phyloP scores from a whole-genome alignment of 2,888 invertebrate genomes.

The Noctua janthina region DNA sequence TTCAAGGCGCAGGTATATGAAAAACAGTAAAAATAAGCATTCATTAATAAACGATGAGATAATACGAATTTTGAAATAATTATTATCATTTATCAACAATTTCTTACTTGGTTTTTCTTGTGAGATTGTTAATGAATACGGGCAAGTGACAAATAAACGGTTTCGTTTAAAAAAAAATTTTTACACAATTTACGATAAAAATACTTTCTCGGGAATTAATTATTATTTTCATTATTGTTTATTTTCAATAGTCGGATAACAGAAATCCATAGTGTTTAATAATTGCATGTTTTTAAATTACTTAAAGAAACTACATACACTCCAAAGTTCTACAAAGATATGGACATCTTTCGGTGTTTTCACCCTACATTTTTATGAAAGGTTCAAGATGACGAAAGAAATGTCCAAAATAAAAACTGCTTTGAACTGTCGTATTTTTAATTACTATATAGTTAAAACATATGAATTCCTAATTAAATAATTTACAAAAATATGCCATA shows the following conservation, averaged over 20 bases:
- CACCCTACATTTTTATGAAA: neutral
- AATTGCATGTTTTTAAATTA: neutral
- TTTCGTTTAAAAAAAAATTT: neutral
- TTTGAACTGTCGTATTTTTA: neutral
- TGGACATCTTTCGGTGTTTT: conserved; percentile 2
- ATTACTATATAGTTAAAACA: neutral
- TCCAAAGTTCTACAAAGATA: neutral
- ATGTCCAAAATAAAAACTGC: neutral
- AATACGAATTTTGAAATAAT: neutral
- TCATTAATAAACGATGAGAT: conserved; percentile 1
- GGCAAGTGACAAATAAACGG: neutral
- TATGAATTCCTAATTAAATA: neutral
- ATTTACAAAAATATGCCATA: neutral
- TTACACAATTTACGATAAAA: neutral
- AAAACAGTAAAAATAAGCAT: neutral
- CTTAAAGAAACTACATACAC: neutral
- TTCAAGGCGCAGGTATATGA: neutral
- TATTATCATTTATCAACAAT: neutral
- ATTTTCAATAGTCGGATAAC: too few relatives aligned
- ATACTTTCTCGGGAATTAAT: too few relatives aligned
- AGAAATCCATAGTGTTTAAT: too few relatives aligned
- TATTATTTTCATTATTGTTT: too few relatives aligned
- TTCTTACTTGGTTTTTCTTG: neutral
- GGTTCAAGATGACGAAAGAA: neutral
- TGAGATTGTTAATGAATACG: neutral